A percentile compares a stretch with the other conserved stretches of the same genome.
These are phyloP conservation scores for Seira sanloemensis DNA, from an alignment of 2,888 invertebrate genomes.

Conservation along the genomic window DNA sequence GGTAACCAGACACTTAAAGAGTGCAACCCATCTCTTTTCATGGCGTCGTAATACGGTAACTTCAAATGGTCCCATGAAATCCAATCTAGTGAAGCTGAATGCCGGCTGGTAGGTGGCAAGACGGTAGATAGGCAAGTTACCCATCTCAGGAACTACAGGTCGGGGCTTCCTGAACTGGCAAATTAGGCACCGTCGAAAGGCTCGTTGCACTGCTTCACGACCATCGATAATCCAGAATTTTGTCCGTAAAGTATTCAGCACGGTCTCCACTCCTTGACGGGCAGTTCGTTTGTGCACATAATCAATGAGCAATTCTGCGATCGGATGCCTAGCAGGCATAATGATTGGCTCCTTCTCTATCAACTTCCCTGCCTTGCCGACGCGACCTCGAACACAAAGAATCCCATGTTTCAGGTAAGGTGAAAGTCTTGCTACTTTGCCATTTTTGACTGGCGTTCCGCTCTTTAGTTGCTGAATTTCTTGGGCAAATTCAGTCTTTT, in stretches of 20 bases:
- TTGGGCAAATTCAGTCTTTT: not conserved
- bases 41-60: not conserved
- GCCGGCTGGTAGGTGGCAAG: not conserved
- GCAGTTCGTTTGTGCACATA: conserved; percentile 3
- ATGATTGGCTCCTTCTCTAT: conserved; percentile 11
- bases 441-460: not conserved
- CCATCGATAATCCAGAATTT: conserved; percentile 29
- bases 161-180: not conserved
- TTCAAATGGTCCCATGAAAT: not conserved
- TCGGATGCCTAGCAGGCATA: not conserved
- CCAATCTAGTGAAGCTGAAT: not conserved
- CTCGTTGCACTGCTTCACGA: not conserved
- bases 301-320: conserved; percentile 4
- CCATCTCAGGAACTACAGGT: conserved; percentile 37
- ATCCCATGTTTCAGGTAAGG: conserved; percentile 14
- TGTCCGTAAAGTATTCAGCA: conserved; percentile 1
- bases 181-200: not conserved
- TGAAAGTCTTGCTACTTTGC: conserved; percentile 6
- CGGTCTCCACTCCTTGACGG: conserved; percentile 15
- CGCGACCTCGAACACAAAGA: not conserved
- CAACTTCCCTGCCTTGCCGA: not conserved
- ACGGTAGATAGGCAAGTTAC: conserved; percentile 2
- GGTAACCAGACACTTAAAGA: not conserved
- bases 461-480: not conserved
- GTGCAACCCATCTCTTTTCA: not conserved